These are phyloP conservation scores for Capitulum mitella DNA, from an alignment of 2,888 invertebrate genomes.

Conservation along the genomic window DNA sequence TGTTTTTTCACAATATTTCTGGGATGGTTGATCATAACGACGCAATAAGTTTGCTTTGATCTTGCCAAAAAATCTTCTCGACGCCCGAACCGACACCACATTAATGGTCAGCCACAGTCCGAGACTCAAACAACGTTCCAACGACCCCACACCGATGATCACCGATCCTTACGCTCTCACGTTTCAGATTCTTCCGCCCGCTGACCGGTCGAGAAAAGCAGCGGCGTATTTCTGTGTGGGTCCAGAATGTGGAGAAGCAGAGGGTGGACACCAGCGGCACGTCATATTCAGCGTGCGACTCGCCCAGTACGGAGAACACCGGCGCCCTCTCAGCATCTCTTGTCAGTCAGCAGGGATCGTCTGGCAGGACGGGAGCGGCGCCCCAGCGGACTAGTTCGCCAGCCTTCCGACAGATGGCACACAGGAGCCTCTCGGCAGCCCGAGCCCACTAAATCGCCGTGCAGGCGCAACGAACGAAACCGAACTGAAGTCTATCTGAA, in stretches of 20 bases:
- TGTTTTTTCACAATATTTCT: too few species aligned
- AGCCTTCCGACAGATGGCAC: background rate
- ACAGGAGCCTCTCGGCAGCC: too few species aligned
- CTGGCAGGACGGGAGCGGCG: background rate
- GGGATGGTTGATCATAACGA: too few species aligned
- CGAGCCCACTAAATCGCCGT: too few species aligned
- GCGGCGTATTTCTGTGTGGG: background rate
- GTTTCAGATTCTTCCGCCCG: conserved; percentile 6
- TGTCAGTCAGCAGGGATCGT: background rate
- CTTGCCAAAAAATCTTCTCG: too few species aligned
- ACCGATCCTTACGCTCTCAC: background rate
- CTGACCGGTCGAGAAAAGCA: conserved; percentile 16
- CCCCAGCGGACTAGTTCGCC: background rate
- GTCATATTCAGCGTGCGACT: background rate
- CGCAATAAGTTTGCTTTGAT: too few species aligned
- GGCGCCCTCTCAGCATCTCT: background rate
- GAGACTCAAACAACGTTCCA: too few species aligned
- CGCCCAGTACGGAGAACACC: background rate
- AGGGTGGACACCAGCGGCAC: background rate
- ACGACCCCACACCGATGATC: too few species aligned
- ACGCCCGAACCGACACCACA: too few species aligned
- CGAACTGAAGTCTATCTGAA: too few species aligned
- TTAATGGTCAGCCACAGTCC: too few species aligned
- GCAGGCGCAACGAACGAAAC: too few species aligned
- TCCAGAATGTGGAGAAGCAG: conserved; percentile 5